Conservation (phyloP, 2,888 invertebrate genomes). For the Eumacrocentrus americanus region DNA sequence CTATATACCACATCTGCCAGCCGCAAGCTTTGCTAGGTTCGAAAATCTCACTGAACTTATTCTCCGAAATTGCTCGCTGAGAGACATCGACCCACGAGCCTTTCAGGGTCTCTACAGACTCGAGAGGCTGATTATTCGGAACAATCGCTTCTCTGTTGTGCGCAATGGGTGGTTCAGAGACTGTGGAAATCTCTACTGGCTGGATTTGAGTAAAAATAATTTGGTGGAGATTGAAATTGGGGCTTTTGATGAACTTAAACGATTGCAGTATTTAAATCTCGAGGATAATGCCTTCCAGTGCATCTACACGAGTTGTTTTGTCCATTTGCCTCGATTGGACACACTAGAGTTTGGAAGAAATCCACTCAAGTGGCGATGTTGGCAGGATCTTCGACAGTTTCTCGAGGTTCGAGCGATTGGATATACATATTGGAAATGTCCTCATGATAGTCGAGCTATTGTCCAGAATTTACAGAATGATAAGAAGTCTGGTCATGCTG, state of each 20-base stretch:
- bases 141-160: conserved; percentile 42
- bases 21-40: conserved; percentile 38
- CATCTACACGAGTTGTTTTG: conserved; percentile 47
- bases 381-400: conserved; percentile 47
- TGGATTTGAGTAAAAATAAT: conserved; percentile 47
- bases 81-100: conserved; percentile 40
- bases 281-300: conserved; percentile 48
- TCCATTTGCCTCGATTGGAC: conserved; percentile 40
- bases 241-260: conserved; percentile 38
- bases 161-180: conserved; percentile 40
- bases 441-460: conserved; percentile 33
- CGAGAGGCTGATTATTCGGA: conserved; percentile 41
- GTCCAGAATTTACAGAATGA: conserved; percentile 31
- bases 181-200: conserved; percentile 35
- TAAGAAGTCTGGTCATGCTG: not conserved
- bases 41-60: conserved; percentile 41
- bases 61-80: conserved; percentile 44
- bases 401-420: conserved; percentile 39
- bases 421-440: conserved; percentile 36
- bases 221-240: conserved; percentile 44
- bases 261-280: conserved; percentile 44
- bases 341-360: conserved; percentile 46
- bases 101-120: conserved; percentile 39
- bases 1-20: conserved; percentile 39
- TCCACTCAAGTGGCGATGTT: conserved; percentile 50